Conservation (phyloP, 2,113 vertebrate species). For the Paramormyrops kingsleyae region DNA sequence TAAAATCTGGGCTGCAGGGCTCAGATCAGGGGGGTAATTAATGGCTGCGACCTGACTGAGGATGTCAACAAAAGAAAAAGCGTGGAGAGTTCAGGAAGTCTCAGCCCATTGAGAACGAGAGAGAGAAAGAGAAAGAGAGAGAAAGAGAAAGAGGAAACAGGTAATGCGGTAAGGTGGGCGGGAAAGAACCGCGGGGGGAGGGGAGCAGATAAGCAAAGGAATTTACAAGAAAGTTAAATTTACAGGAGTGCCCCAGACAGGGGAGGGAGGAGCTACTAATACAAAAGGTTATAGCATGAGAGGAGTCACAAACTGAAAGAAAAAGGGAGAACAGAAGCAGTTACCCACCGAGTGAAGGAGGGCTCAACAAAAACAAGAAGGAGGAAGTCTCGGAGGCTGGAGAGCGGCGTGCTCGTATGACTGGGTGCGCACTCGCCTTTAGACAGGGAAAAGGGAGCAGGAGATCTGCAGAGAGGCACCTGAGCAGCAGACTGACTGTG, state of each 20-base stretch:
- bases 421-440: not conserved
- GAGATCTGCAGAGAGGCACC: not conserved
- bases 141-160: not conserved
- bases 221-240: conserved; percentile 47
- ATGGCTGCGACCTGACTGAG: not conserved
- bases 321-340: conserved; percentile 20
- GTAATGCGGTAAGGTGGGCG: conserved; percentile 14
- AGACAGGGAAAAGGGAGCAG: conserved; percentile 30
- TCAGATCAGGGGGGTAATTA: not conserved
- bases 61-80: not conserved
- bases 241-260: conserved; percentile 31
- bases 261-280: conserved; percentile 48
- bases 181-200: not conserved
- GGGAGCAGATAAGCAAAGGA: conserved; percentile 45
- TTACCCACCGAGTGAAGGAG: not conserved
- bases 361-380: conserved; percentile 27
- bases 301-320: conserved; percentile 20
- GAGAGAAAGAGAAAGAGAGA: not conserved
- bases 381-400: not conserved
- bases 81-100: not conserved
- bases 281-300: conserved; percentile 44
- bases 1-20: not conserved
- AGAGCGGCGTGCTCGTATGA: not conserved
- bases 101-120: not conserved
- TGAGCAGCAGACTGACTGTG: not conserved